Conservation (phyloP, 2,888 invertebrate genomes). For the Apodemia hepburni region DNA sequence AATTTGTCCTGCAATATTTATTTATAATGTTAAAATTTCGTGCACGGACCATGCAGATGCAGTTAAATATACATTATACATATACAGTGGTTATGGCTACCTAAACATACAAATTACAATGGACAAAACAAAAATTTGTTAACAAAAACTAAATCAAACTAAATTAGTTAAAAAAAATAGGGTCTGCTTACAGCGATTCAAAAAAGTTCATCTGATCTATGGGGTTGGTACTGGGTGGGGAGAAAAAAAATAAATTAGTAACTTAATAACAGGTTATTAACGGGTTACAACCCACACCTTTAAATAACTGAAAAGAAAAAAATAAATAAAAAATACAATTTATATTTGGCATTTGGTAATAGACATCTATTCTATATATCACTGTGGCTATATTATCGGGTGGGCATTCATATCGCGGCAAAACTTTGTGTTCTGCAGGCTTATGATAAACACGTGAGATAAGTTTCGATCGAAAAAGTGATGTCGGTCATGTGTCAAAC, state of each 20-base stretch:
- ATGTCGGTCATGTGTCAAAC: no score
- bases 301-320: background rate
- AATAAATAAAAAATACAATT: background rate
- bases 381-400: background rate
- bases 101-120: background rate
- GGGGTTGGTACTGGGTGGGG: conserved; percentile 73
- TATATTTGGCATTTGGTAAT: background rate
- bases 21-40: background rate
- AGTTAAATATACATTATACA: conserved; percentile 12
- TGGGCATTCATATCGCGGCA: background rate
- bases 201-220: conserved; percentile 80
- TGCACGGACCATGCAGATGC: conserved; percentile 14
- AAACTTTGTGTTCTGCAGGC: background rate
- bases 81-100: conserved; percentile 5
- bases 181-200: conserved; percentile 75
- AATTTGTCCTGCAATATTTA: background rate
- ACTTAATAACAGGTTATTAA: conserved; percentile 34
- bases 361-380: background rate
- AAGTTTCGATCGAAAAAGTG: no score
- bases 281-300: conserved; percentile 4
- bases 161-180: conserved; percentile 43
- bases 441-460: no score
- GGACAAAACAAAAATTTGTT: conserved; percentile 26
- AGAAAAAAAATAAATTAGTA: conserved; percentile 60
- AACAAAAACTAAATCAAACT: conserved; percentile 27